Percentiles rank a stretch among this genome's conserved stretches.
These are phyloP conservation scores for Eurystomus gularis DNA, from an alignment of 2,113 vertebrate species.

Conservation along the genomic window DNA sequence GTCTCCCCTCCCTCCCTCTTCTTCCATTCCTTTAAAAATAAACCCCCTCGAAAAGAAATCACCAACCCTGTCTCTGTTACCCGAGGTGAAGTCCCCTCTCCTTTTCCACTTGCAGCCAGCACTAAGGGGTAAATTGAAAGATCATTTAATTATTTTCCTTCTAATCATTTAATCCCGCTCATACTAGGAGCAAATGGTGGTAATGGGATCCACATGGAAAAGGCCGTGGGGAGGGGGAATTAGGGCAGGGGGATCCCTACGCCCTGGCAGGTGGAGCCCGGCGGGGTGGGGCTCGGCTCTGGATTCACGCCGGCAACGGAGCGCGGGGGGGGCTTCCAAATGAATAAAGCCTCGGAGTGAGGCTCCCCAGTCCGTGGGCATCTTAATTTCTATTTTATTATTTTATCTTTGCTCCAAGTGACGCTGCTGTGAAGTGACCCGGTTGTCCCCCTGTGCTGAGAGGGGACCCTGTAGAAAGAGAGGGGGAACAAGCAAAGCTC, in stretches of 20 bases:
- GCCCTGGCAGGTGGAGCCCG: neutral
- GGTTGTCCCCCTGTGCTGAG: no score
- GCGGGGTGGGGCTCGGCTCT: neutral
- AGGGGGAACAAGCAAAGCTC: accelerated
- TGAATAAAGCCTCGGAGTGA: neutral
- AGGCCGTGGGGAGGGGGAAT: neutral
- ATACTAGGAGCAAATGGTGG: slow-evolving; percentile 3
- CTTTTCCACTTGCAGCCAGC: neutral
- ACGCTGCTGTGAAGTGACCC: neutral
- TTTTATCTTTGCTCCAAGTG: neutral
- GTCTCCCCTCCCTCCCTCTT: neutral
- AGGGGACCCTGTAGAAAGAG: neutral
- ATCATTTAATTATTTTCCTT: slow-evolving; percentile 34
- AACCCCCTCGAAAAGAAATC: neutral
- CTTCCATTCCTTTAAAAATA: neutral
- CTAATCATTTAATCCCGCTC: slow-evolving; percentile 12
- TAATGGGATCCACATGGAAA: slow-evolving; percentile 24
- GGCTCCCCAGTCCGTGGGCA: accelerated
- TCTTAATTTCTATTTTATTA: accelerated
- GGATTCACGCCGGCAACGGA: no score
- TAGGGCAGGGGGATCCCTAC: neutral
- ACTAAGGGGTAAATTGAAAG: neutral
- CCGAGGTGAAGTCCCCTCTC: neutral
- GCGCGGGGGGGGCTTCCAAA: neutral
- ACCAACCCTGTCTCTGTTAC: neutral